phyloP scores from a whole-genome alignment of 2,888 invertebrate genomes.

The Cheilosia pagana region DNA sequence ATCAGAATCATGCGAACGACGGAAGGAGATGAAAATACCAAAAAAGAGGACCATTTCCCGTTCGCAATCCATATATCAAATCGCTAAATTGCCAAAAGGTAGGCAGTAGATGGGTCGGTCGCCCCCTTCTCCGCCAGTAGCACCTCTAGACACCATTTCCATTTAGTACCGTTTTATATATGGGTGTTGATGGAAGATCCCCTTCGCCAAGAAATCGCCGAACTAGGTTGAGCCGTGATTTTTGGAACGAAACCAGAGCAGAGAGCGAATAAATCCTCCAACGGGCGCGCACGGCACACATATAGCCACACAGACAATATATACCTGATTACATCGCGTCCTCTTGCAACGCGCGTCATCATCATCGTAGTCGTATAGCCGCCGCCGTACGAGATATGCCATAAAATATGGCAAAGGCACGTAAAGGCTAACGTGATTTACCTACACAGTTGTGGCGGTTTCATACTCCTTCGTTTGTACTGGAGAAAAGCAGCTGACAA shows the following conservation, averaged over 20 bases:
- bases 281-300: neutral
- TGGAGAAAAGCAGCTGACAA: neutral
- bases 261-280: conserved; percentile 59
- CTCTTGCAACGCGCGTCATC: conserved; percentile 57
- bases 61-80: conserved; percentile 67
- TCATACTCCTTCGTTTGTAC: conserved; percentile 21
- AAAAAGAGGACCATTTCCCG: conserved; percentile 42
- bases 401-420: conserved; percentile 63
- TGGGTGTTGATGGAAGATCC: conserved; percentile 61
- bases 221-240: conserved; percentile 62
- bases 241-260: conserved; percentile 52
- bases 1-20: neutral
- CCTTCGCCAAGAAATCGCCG: conserved; percentile 27
- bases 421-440: conserved; percentile 72
- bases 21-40: neutral
- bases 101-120: conserved; percentile 30
- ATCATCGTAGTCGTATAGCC: conserved; percentile 8
- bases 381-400: conserved; percentile 33
- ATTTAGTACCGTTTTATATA: conserved; percentile 57
- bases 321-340: conserved; percentile 71
- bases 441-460: conserved; percentile 31
- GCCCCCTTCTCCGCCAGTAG: neutral
- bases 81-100: conserved; percentile 68
- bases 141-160: conserved; percentile 51
- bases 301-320: conserved; percentile 59